Conservation (phyloP, 1,140 invertebrate species). For the Caenorhabditis tropicalis region DNA sequence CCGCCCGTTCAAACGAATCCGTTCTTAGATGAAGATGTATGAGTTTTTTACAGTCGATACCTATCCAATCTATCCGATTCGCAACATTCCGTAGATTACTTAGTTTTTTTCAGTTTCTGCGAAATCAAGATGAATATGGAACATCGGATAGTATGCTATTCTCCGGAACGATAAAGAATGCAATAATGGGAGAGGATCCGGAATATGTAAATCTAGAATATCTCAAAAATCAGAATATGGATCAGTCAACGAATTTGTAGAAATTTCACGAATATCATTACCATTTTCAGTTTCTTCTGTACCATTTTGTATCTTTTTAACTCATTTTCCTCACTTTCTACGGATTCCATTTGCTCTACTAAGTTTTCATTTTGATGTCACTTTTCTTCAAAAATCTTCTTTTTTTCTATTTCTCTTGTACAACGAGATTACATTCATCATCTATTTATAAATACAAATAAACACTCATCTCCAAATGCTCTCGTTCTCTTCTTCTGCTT, state of each 20-base stretch:
- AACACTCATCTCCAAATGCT: constrained; percentile 11
- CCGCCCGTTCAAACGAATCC: not conserved
- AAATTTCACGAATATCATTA: too few relatives aligned
- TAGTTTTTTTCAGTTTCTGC: constrained; percentile 36
- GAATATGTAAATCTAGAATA: constrained; percentile 52
- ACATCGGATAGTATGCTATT: constrained; percentile 41
- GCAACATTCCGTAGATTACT: too few relatives aligned
- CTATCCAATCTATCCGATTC: too few relatives aligned
- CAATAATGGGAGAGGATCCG: constrained; percentile 47
- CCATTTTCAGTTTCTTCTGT: too few relatives aligned
- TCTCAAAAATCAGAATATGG: constrained; percentile 36
- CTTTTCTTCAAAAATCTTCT: not conserved
- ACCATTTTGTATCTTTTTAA: not conserved
- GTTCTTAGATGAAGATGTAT: constrained; percentile 30
- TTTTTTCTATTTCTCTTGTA: too few relatives aligned
- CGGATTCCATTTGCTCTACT: constrained; percentile 10
- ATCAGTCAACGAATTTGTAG: constrained; percentile 29
- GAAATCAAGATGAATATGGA: constrained; percentile 40
- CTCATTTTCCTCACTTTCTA: constrained; percentile 37
- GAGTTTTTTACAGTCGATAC: too few relatives aligned
- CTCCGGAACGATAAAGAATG: constrained; percentile 25
- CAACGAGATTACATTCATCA: too few relatives aligned
- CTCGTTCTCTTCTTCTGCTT: not conserved
- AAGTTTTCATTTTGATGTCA: constrained; percentile 13
- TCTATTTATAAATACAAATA: constrained; percentile 34